phyloP scores from a whole-genome alignment of 2,888 invertebrate genomes.

The Cephus sareptanus region DNA sequence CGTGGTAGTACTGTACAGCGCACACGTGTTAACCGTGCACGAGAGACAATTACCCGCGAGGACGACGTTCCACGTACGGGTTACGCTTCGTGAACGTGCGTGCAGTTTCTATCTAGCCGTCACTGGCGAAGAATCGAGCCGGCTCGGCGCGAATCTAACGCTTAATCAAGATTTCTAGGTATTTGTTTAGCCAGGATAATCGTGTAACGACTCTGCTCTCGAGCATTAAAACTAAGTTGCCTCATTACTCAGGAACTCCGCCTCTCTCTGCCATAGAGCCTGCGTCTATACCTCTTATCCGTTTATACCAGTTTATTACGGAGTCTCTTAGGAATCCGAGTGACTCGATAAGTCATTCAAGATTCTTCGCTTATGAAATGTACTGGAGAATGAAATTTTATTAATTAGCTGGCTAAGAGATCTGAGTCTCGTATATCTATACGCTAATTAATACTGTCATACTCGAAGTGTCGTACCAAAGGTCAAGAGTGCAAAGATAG shows the following conservation, averaged over 20 bases:
- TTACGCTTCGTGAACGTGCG: neutral
- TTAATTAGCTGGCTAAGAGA: neutral
- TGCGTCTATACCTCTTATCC: neutral
- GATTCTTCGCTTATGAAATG: neutral
- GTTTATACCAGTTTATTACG: neutral
- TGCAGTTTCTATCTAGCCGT: neutral
- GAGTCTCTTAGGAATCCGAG: neutral
- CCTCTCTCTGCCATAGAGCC: slow-evolving; percentile 29
- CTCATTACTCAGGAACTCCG: slow-evolving; percentile 52
- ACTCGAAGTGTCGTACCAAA: neutral
- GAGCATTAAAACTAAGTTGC: slow-evolving; percentile 57
- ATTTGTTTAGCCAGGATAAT: slow-evolving; percentile 53
- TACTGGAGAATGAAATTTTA: neutral
- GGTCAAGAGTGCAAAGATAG: neutral
- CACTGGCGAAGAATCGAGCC: neutral
- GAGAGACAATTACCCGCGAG: neutral
- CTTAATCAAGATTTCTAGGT: slow-evolving; percentile 36
- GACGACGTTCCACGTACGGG: neutral
- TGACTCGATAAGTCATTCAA: neutral
- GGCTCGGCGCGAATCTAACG: neutral
- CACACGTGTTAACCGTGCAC: neutral
- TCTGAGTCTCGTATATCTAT: neutral
- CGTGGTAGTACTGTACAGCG: neutral
- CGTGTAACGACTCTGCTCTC: slow-evolving; percentile 42
- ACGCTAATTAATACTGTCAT: neutral